Evolutionary conservation across 2,113 vertebrate species (phyloP).

Genomic region (Dipodomys stephensi): DNA sequence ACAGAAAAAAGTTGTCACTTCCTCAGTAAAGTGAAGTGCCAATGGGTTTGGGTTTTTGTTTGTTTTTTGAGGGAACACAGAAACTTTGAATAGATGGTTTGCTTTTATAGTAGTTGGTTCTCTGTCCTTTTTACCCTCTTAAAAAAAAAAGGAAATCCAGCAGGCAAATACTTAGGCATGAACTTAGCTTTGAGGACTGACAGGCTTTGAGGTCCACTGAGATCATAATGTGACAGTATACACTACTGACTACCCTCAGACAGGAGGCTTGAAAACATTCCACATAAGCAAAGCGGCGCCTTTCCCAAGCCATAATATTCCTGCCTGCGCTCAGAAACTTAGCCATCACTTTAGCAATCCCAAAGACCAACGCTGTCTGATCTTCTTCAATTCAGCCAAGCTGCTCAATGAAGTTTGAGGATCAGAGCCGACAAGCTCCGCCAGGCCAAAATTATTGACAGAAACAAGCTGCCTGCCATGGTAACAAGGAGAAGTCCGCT

Average conservation of each 20-base stretch:
- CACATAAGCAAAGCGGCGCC: constrained; percentile 68
- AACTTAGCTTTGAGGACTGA: constrained; percentile 53
- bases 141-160: constrained; percentile 43
- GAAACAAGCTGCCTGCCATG: constrained; percentile 88
- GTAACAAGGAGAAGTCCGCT: constrained; percentile 88
- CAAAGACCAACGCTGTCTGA: constrained; percentile 85
- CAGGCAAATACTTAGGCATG: constrained; percentile 40
- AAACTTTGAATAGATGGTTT: background rate
- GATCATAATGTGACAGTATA: constrained; percentile 80
- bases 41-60: background rate
- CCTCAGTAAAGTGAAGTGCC: constrained; percentile 23
- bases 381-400: constrained; percentile 85
- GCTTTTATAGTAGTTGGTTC: constrained; percentile 16
- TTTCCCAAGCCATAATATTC: constrained; percentile 72
- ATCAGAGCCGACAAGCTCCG: constrained; percentile 81
- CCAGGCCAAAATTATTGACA: constrained; percentile 89
- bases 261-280: constrained; percentile 62
- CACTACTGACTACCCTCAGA: constrained; percentile 46
- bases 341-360: constrained; percentile 82
- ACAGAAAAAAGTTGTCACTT: background rate
- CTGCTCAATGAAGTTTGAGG: constrained; percentile 87
- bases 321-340: constrained; percentile 78
- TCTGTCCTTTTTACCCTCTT: constrained; percentile 22
- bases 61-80: background rate
- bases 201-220: constrained; percentile 56